phyloP scores from a whole-genome alignment of 2,888 invertebrate genomes.

The Noctua pronuba region DNA sequence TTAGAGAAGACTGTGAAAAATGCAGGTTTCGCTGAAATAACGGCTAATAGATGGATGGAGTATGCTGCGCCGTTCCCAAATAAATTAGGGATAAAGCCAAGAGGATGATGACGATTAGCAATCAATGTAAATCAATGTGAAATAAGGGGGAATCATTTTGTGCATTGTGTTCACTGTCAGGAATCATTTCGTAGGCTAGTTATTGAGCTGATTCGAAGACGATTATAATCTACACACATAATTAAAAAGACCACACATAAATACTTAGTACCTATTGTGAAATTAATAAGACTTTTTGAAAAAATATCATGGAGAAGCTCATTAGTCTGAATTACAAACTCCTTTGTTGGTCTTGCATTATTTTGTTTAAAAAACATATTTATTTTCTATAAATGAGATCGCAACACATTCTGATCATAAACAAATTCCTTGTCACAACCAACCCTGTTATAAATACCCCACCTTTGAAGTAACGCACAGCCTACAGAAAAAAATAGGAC shows the following conservation, averaged over 20 bases:
- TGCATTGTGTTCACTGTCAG: not conserved
- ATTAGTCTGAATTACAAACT: not conserved
- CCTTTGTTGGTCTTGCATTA: not conserved
- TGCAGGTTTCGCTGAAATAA: not conserved
- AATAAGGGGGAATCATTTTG: not conserved
- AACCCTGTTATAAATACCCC: slow-evolving; percentile 49
- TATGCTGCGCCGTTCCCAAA: not conserved
- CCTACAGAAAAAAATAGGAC: slow-evolving; percentile 60
- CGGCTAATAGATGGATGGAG: not conserved
- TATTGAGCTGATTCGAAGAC: not conserved
- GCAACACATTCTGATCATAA: not conserved
- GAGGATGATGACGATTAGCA: not conserved
- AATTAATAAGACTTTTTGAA: not conserved
- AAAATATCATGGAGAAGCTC: not conserved
- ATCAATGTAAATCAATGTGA: not conserved
- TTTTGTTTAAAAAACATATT: not conserved
- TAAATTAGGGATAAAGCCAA: not conserved
- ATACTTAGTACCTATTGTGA: not conserved
- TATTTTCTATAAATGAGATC: not conserved
- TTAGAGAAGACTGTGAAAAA: not conserved
- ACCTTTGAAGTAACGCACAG: slow-evolving; percentile 63
- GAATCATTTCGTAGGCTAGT: not conserved
- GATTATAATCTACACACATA: not conserved
- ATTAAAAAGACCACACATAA: not conserved
- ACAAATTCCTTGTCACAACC: slow-evolving; percentile 10